Evolutionary conservation across 2,888 invertebrate species (phyloP), one percentile per base, ranked within the genome.

Genomic region (Epirrhoe tristata): DNA sequence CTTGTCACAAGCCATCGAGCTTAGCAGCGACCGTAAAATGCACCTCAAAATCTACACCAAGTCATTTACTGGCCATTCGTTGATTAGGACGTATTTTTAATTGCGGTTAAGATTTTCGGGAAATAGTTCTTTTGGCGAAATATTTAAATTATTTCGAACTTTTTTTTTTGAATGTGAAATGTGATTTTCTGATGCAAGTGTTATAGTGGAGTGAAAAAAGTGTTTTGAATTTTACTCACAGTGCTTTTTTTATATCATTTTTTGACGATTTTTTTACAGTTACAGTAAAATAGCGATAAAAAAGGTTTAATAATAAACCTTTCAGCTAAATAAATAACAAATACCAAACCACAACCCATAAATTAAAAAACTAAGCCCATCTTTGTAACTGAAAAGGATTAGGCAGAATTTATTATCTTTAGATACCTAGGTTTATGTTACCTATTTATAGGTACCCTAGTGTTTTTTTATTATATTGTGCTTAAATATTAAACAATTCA

Each of bases 1-100:
- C 87, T 86, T 88, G 92, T 91, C 88, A 90, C 92, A 92, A 91
- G 78, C 82, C 84, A 91, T 88, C 91, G 90, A 82, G 81, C 87
- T 83, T 81, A 81, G 72, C 81, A 81, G 81, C 81, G 79, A 92
- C 85, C 93, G 91, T 92, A 90, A 93, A 93, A 92, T 90, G 86
- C 88, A 89, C 87, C 89, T 91, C 89, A 90, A 93, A 93, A 90
- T 86, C 83, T 80, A 83, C 77, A 73, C 79, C 81, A 68, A 87
- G 84, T 79, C 86, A 89, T 87, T 89, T 88, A 74, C 77, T 67
- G 78, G 72, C 75, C 74, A 74, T 72, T 79, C 71, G 48, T 72
- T 77, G 77, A 78, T 78, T 80, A 76, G 74, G 81, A 82, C 81
- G 81, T 81, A 78, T 78, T 74, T 58, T 77, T 75, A 55, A 70